Base-by-base conservation (phyloP, 2,113 vertebrate genomes). In the Scortum barcoo region DNA sequence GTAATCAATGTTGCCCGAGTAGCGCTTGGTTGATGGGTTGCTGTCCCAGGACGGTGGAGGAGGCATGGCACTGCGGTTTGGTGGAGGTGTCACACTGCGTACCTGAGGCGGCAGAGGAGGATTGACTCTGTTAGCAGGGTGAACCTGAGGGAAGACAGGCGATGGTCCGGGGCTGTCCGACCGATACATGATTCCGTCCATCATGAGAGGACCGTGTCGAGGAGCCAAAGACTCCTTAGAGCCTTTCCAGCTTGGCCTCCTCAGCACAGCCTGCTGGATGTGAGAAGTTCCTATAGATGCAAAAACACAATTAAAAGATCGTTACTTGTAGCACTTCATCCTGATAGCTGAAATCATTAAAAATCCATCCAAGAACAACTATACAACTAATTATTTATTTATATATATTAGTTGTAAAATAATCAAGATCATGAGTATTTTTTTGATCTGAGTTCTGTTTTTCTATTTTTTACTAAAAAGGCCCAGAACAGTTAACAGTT, bases 191-290 rank as follows among this genome's bases (percentile, higher is more conserved):
- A 95, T 95, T 1, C 94, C 95, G 3, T 99, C 97, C 80, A 94
- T 95, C 87, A 98, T 90, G 10, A 96, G 88, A 51, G 96, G 95
- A 17, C 96, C 96, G 0, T 97, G 97, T 63, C 98, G 93, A 80
- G 97, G 96, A 42, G 95, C 96, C 92, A 99, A 73, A 69, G 98
- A 99, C 90, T 99, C 98, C 90, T 98, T 99, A 16, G 98, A 99
- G 68, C 97, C 98, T 91, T 99, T 99, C 98, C 98, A 99, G 95
- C 98, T 99, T 26, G 95, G 96, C 86, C 95, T 97, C 81, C 98
- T 95, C 89, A 97, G 95, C 80, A 99, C 89, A 0, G 97, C 91
- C 67, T 97, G 97, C 86, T 96, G 96, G 17, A 97, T 95, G 40
- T 94, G 93, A 78, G 96, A 94, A 90, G 92, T 16, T 51, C 91